Evolutionary conservation across 2,888 invertebrate species (phyloP), one percentile per base, ranked within the genome.

Genomic region (Allygus modestus): DNA sequence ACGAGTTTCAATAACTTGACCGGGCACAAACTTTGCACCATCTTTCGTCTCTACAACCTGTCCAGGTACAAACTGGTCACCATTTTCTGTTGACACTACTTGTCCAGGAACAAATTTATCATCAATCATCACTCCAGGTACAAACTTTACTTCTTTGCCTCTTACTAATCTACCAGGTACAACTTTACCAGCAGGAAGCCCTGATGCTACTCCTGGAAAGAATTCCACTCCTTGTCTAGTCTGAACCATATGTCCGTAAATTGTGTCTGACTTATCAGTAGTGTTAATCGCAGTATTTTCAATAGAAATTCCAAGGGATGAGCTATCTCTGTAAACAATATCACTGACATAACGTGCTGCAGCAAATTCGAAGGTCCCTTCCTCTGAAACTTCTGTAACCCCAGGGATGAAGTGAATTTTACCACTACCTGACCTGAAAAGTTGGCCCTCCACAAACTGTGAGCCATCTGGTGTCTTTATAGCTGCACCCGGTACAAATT

Each of bases 21-120:
- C 96, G 1, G 96, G 95, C 20, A 96, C 94, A 89, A 96, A 96
- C 89, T 95, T 95, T 0, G 94, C 93, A 28, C 94, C 93, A 87
- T 93, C 93, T 75, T 92, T 91, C 0, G 94, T 94, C 88, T 94
- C 94, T n/a, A 95, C 93, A 0, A 95, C 94, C 91, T 94, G 94
- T 0, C 95, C 95, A 0, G 94, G 94, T 4, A 95, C 93, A 88
- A 95, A 95, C 87, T 94, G 94, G 87, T 94, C 94, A 5, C 94
- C 94, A 85, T 92, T 93, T 88, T 94, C 94, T 7, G 94, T 94
- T 87, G 92, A 93, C 0, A 95, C 94, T 86, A 93, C 92, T 90
- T 95, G 94, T 1, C 95, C 95, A 0, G 94, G 94, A 20, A 94
- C 92, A 88, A 95, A 95, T 84, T 93, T 92, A 61, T 93, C 93